Conservation (phyloP, 2,888 invertebrate species). For the Cheilosia vulpina region DNA sequence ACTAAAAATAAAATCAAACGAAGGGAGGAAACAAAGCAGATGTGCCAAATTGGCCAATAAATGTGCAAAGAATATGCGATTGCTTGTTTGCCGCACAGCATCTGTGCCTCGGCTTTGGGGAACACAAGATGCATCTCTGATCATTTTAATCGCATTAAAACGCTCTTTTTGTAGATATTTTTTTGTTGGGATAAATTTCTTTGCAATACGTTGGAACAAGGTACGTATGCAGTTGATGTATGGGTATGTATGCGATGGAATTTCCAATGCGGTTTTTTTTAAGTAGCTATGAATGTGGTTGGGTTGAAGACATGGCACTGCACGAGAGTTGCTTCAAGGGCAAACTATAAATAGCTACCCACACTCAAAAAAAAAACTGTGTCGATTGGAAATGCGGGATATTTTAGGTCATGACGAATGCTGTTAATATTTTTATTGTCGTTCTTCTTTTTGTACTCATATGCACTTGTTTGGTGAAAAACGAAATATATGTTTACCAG, state of each 20-base stretch:
- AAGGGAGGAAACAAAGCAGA: conserved; percentile 41
- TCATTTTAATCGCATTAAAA: conserved; percentile 69
- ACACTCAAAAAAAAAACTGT: no score
- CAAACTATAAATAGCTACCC: background rate
- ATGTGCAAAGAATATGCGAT: conserved; percentile 62
- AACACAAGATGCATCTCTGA: conserved; percentile 51
- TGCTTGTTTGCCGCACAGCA: conserved; percentile 51
- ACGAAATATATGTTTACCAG: no score
- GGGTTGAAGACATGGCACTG: conserved; percentile 1
- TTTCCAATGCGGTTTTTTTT: conserved; percentile 29
- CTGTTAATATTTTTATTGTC: no score
- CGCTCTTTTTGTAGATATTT: conserved; percentile 11
- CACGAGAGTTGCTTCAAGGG: conserved; percentile 1
- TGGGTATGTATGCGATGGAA: background rate
- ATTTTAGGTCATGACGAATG: no score
- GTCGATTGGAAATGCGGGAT: no score
- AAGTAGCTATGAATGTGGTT: background rate
- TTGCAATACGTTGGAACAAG: conserved; percentile 22
- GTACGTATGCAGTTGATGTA: background rate
- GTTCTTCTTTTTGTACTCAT: no score
- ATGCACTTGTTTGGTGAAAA: no score
- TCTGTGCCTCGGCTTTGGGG: conserved; percentile 20
- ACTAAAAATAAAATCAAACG: conserved; percentile 41
- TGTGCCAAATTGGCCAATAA: conserved; percentile 71
- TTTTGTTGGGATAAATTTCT: conserved; percentile 45